Evolutionary conservation across 23 tunicate genomes (phyloP), one percentile per base, ranked within the genome.

Genomic region (Ciona savignyi): DNA sequence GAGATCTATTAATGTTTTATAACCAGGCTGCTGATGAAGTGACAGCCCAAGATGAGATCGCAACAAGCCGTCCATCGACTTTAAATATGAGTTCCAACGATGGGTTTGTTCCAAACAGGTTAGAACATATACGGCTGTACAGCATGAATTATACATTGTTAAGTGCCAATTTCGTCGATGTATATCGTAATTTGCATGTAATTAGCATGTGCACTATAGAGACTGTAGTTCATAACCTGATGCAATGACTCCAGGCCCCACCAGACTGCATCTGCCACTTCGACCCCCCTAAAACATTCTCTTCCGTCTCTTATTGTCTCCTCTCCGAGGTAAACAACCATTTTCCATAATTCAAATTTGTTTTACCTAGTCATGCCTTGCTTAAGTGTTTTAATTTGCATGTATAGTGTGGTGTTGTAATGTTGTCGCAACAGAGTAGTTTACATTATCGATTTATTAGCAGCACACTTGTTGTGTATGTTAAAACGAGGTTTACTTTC

Each of bases 71-170:
- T 25, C 75, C 87, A 3, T 33, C 35, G 2, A 51, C 80, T 35
- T 33, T 82, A 22, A 67, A 30, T 30, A 60, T 82, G 70, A 27
- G 28, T 35, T 0, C 32, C 0, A 23, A 6, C 4, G 87, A 82
- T 32, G 69, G 32, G 23, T 82, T 82, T 68, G 68, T 82, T 1
- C 87, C 87, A 27, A 74, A 82, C 87, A 82, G 87, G 87, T 82
- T 63, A 33, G 15, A 9, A 15, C 56, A 42, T 42, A 15, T 15
- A 42, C 56, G 9, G 15, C 56, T 42, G 56, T 9, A 42, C 15
- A 42, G 11, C 56, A n/a, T n/a, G n/a, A n/a, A n/a, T n/a, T n/a
- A n/a, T n/a, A n/a, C n/a, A n/a, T n/a, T n/a, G n/a, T n/a, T n/a
- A n/a, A 42, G 56, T 42, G 15, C 56, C 15, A 6, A 15, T 42